Evolutionary conservation across 2,797 vertebrate genomes (phyloP), one percentile per base, ranked within the genome.

Genomic region (Lycodopsis pacificus): DNA sequence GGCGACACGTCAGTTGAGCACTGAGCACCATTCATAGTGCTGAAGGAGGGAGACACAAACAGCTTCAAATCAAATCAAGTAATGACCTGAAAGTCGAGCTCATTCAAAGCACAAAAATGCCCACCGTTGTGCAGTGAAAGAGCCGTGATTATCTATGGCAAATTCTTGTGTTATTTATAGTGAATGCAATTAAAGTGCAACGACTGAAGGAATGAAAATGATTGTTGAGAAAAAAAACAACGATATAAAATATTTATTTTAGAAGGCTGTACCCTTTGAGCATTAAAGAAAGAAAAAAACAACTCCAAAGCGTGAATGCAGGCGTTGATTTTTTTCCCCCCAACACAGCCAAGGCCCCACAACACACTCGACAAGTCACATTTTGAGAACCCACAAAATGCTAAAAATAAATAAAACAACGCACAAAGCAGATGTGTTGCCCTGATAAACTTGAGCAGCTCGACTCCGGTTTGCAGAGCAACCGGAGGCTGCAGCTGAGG

Each of bases 101-200:
- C 81, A 88, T 87, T 88, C 71, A 85, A 79, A 76, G 67, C 73
- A 77, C 68, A 76, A 90, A 88, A 93, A 90, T 86, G 84, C 75
- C 82, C 83, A 91, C 86, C 84, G 88, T 92, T 93, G 91, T 54
- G 71, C 59, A 77, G 85, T 57, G 58, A 88, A 89, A 81, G 77
- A 90, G 90, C 65, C 17, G 54, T 82, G 42, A 93, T 94, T 92
- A 92, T 93, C 84, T 87, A 92, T 90, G 92, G 89, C 86, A 93
- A 91, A 94, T 92, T 89, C 75, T 80, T 58, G 32, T 76, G 85
- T 77, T 94, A 93, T 92, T 87, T 93, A 87, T 84, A 78, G 84
- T 71, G 69, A 85, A 83, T 54, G 73, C 61, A 81, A 88, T 91
- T 90, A 75, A 89, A 84, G 85, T 89, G 82, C 84, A 89, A 67